Base-by-base conservation (phyloP, 1,140 invertebrate species). In the Lanistes nyassanus region DNA sequence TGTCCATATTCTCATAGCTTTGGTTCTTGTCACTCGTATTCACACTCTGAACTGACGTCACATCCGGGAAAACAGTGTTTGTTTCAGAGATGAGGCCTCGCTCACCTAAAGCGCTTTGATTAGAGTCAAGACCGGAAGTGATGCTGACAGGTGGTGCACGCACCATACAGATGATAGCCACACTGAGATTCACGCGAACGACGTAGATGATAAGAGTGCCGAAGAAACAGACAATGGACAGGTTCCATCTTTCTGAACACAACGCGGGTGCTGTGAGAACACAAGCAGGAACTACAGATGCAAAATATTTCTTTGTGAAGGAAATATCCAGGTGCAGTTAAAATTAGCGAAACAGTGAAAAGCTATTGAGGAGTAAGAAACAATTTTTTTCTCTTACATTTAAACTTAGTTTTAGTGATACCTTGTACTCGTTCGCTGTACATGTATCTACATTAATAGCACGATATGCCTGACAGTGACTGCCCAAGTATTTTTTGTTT, bases 131-230 rank as follows among this genome's bases (percentile, higher is more conserved):
- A 19, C 2, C 13, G 42, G 37, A 34, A 36, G 16, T 53, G 60
- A 39, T 21, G 53, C 67, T 55, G 4, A 13, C 39, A 19, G 37
- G 26, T 47, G 74, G 56, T 16, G 66, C 67, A 47, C 79, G 77
- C 34, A 91, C 89, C 95, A 97, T 97, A 76, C 94, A 94, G 26
- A 96, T 94, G 70, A 97, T 95, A 71, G 95, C 95, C 67, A 97
- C 95, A 68, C 80, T 82, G 21, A 97, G 90, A 89, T 97, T 97
- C 3, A 96, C 94, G 34, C 95, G 91, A 19, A 96, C 89, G 88
- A 95, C 95, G 90, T 97, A 97, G 86, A 87, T 75, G 62, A 85
- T 82, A 5, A 86, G 60, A 58, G 79, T 84, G 5, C 85, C 87
- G 23, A 87, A 72, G 42, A 87, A 87, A 16, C 80, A 81, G 37